Evolutionary conservation across 2,113 vertebrate genomes (phyloP).

Genomic region (Gadus macrocephalus): DNA sequence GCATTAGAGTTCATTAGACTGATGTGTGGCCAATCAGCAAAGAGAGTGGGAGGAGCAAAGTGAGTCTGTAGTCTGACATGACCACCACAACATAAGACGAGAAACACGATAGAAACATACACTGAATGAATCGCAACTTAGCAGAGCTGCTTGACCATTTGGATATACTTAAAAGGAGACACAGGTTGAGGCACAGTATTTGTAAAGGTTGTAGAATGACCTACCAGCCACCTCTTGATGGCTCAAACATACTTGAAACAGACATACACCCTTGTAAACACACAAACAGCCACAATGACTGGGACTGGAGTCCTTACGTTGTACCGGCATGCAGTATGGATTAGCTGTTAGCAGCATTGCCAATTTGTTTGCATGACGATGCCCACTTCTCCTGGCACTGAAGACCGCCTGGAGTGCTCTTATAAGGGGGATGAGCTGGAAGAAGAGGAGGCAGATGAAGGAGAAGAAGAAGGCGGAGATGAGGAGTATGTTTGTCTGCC

Average conservation of each 20-base stretch:
- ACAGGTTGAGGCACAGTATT: no score
- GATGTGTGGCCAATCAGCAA: constrained; percentile 37
- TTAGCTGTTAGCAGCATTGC: constrained; percentile 17
- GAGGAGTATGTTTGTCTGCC: constrained; percentile 33
- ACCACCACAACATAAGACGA: constrained; percentile 24
- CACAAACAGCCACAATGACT: constrained; percentile 6
- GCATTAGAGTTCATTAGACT: constrained; percentile 31
- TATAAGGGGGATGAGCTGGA: constrained; percentile 14
- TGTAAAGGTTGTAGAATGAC: not conserved
- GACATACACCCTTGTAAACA: not conserved
- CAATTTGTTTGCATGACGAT: constrained; percentile 44
- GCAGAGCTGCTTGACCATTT: not conserved
- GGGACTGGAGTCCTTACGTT: constrained; percentile 30
- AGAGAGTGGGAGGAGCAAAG: constrained; percentile 48
- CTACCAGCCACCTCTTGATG: constrained; percentile 2
- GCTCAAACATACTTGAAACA: constrained; percentile 21
- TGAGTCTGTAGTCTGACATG: constrained; percentile 17
- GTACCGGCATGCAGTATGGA: constrained; percentile 16
- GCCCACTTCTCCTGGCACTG: constrained; percentile 15
- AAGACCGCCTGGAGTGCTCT: constrained; percentile 30
- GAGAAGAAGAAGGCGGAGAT: constrained; percentile 3
- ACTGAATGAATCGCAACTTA: constrained; percentile 12
- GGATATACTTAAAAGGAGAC: not conserved
- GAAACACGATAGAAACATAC: constrained; percentile 28
- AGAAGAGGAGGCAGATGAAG: constrained; percentile 1